Evolutionary conservation across 2,797 vertebrate species (phyloP).

Genomic region (Acestrorhynchus altus): DNA sequence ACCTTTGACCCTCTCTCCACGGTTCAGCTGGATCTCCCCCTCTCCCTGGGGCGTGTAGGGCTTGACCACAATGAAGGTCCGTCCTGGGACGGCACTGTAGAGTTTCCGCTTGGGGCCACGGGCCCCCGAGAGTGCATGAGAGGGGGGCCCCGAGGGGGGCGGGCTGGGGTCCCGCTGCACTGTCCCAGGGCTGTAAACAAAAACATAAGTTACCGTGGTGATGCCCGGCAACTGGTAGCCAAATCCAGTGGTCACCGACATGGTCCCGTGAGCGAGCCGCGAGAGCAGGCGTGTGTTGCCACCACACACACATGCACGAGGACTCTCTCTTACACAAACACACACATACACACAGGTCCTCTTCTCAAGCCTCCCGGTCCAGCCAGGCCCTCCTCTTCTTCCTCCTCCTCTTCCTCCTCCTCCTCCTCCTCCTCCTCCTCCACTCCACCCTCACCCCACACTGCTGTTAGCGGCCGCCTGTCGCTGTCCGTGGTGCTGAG

Average conservation of each 20-base stretch:
- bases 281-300: conserved; percentile 40
- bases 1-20: conserved; percentile 96
- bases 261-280: conserved; percentile 67
- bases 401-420: conserved; percentile 54
- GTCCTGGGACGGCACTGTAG: conserved; percentile 96
- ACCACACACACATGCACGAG: conserved; percentile 65
- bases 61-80: conserved; percentile 96
- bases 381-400: conserved; percentile 56
- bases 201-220: conserved; percentile 96
- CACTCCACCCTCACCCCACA: conserved; percentile 52
- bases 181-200: conserved; percentile 95
- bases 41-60: conserved; percentile 93
- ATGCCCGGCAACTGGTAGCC: conserved; percentile 88
- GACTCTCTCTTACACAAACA: conserved; percentile 60
- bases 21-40: conserved; percentile 95
- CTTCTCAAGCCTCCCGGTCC: conserved; percentile 63
- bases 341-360: conserved; percentile 41
- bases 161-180: conserved; percentile 84
- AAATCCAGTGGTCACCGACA: conserved; percentile 84
- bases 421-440: conserved; percentile 59
- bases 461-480: conserved; percentile 59
- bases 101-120: conserved; percentile 95
- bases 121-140: conserved; percentile 76
- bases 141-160: conserved; percentile 77
- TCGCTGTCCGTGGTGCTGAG: conserved; percentile 60